Conservation (phyloP, 2,113 vertebrate genomes). For the Heptranchias perlo region DNA sequence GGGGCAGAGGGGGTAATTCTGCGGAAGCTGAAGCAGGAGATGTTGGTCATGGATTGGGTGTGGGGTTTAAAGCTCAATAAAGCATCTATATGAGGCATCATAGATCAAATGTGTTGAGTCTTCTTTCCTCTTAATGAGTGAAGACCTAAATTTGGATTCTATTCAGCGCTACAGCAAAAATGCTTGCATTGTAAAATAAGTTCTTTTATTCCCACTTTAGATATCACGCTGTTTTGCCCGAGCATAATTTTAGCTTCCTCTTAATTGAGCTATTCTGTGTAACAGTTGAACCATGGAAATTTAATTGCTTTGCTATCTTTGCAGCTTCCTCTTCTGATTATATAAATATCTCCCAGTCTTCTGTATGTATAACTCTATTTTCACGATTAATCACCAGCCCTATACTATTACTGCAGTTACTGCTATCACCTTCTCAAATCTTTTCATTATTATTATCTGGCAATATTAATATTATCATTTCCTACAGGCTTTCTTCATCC, state of each 20-base stretch:
- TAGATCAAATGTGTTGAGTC: neutral
- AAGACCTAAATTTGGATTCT: neutral
- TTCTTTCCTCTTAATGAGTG: neutral
- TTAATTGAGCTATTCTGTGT: neutral
- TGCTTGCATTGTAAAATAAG: neutral
- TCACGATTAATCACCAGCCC: neutral
- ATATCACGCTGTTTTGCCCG: neutral
- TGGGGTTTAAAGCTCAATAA: neutral
- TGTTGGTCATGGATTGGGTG: neutral
- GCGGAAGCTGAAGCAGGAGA: neutral
- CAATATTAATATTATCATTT: neutral
- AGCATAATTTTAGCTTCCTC: constrained; percentile 9
- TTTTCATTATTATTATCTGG: neutral
- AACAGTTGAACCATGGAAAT: neutral
- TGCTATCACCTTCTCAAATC: neutral
- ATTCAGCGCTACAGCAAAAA: neutral
- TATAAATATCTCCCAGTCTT: neutral
- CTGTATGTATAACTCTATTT: neutral
- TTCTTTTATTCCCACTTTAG: constrained; percentile 1
- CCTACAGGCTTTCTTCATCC: neutral
- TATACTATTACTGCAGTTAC: neutral
- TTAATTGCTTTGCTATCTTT: constrained; percentile 8
- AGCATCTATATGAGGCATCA: neutral
- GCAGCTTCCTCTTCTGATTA: neutral
- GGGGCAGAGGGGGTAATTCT: neutral